Percentiles rank a stretch among this genome's conserved stretches.
phyloP scores from a whole-genome alignment of 1,140 invertebrate genomes.

The Condylostylus longicornis region DNA sequence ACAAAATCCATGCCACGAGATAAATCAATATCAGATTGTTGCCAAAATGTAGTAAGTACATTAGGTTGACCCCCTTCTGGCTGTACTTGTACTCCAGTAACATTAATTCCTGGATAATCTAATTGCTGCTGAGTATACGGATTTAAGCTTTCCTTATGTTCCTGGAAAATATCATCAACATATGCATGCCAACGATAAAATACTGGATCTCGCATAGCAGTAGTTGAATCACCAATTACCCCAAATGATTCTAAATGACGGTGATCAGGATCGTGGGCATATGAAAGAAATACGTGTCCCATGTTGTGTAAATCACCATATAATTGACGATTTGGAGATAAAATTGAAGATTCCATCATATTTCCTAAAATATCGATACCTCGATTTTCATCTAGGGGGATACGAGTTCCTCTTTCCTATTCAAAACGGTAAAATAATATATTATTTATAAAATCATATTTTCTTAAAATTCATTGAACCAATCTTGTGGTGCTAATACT shows the following conservation, averaged over 20 bases:
- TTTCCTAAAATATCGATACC: slow-evolving; percentile 71
- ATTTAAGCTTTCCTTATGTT: slow-evolving; percentile 54
- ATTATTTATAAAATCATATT: not conserved
- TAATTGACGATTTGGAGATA: slow-evolving; percentile 48
- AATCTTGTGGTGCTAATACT: slow-evolving; percentile 12
- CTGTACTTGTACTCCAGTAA: slow-evolving; percentile 37
- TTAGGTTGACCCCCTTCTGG: slow-evolving; percentile 37
- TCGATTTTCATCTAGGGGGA: slow-evolving; percentile 43
- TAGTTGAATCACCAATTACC: slow-evolving; percentile 55
- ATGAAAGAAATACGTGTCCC: slow-evolving; percentile 49
- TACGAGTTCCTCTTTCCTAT: slow-evolving; percentile 34
- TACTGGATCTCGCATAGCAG: slow-evolving; percentile 65
- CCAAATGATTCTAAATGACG: slow-evolving; percentile 49
- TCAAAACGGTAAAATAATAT: not conserved
- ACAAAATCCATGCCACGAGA: slow-evolving; percentile 61
- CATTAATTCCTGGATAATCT: slow-evolving; percentile 44
- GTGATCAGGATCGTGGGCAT: slow-evolving; percentile 55
- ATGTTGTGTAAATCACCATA: slow-evolving; percentile 64
- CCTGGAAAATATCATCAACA: slow-evolving; percentile 62
- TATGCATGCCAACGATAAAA: slow-evolving; percentile 76
- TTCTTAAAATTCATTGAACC: not conserved
- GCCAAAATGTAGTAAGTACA: slow-evolving; percentile 51
- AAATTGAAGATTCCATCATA: slow-evolving; percentile 55
- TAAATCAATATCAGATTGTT: slow-evolving; percentile 55
- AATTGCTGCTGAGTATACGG: slow-evolving; percentile 43